Conservation (phyloP, 2,113 vertebrate genomes). For the Hydropotes inermis region DNA sequence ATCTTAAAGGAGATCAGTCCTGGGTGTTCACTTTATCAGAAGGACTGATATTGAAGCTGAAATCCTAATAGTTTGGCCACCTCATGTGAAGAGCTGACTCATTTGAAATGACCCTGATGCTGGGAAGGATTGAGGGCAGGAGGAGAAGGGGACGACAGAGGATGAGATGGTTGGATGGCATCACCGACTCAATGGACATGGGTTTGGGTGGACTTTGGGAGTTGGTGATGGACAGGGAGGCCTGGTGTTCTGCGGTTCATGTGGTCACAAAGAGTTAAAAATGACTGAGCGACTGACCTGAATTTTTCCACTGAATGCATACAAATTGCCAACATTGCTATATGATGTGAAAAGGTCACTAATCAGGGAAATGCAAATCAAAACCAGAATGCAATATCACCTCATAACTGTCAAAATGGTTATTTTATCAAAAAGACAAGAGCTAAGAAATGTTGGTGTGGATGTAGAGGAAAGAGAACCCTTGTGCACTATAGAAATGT, state of each 20-base stretch:
- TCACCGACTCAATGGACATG: neutral
- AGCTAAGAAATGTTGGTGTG: neutral
- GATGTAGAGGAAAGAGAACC: neutral
- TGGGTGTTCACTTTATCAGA: neutral
- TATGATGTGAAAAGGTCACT: neutral
- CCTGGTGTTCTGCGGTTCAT: neutral
- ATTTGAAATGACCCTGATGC: neutral
- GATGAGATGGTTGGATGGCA: neutral
- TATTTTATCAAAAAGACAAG: neutral
- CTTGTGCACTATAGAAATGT: neutral
- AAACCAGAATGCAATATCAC: neutral
- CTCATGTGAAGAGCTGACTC: neutral
- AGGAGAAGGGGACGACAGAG: neutral
- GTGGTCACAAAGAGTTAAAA: neutral
- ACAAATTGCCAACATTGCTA: neutral
- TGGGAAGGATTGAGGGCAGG: neutral
- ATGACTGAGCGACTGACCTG: neutral
- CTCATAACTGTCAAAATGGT: neutral
- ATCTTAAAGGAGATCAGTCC: neutral
- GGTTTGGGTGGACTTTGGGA: neutral
- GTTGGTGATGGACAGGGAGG: neutral
- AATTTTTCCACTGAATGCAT: neutral
- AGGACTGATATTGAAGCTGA: neutral
- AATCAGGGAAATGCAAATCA: neutral
- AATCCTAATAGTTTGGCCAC: neutral